Percentiles rank a stretch among this genome's conserved stretches.
phyloP scores from a whole-genome alignment of 2,888 invertebrate genomes.

The Agapetus fuscipes region DNA sequence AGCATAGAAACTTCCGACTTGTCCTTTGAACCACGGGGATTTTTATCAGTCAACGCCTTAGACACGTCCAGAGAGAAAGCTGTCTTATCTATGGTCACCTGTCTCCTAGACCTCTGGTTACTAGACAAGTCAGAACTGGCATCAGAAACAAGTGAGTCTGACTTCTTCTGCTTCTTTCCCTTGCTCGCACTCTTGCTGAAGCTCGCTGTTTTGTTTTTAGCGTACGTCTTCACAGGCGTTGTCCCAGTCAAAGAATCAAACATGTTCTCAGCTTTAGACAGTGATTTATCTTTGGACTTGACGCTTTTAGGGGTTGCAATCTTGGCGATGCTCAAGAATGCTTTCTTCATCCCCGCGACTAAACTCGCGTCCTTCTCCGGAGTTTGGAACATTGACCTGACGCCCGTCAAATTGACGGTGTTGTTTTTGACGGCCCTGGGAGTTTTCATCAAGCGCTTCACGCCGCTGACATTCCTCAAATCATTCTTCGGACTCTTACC shows the following conservation, averaged over 20 bases:
- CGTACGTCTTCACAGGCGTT: conserved; percentile 11
- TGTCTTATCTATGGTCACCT: conserved; percentile 16
- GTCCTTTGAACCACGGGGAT: neutral
- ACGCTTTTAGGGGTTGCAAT: conserved; percentile 1
- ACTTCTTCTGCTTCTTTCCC: neutral
- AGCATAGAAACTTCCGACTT: conserved; percentile 12
- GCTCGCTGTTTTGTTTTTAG: neutral
- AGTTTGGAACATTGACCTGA: conserved; percentile 29
- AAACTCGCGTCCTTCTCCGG: neutral
- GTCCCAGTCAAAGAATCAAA: conserved; percentile 13
- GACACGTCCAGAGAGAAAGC: conserved; percentile 17
- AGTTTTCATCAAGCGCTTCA: conserved; percentile 5
- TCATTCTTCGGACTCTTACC: conserved; percentile 30
- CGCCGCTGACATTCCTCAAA: conserved; percentile 23
- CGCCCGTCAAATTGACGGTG: conserved; percentile 31
- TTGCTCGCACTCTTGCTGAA: neutral
- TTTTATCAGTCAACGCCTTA: conserved; percentile 5
- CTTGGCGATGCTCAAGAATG: neutral
- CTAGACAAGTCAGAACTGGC: neutral
- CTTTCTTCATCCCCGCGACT: neutral
- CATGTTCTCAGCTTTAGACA: conserved; percentile 4
- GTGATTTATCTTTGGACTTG: neutral
- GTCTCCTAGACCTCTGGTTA: conserved; percentile 12
- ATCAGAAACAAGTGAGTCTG: too few species aligned
- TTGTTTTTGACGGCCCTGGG: conserved; percentile 20